A percentile compares a stretch with the other conserved stretches of the same genome.
phyloP scores from a whole-genome alignment of 2,113 vertebrate genomes.

The Mus musculus region GRCm39 chr10:23634501-23635000 shows the following conservation, averaged over 20 bases:
- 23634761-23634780: neutral
- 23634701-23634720: neutral
- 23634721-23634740: neutral
- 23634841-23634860: neutral
- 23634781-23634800: neutral
- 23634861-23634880: conserved; percentile 23
- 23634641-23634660: neutral
- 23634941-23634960: neutral
- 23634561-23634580: neutral
- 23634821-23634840: neutral
- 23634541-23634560: neutral
- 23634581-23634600: neutral
- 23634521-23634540: no score
- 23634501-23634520: neutral
- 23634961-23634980: conserved; percentile 22
- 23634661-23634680: neutral
- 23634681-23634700: neutral
- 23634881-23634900: conserved; percentile 33
- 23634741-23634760: neutral
- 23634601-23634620: neutral
- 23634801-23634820: conserved; percentile 47
- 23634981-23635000: conserved; percentile 62
- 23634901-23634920: conserved; percentile 1
- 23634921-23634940: neutral
- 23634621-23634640: neutral